A percentile compares a stretch with the other conserved stretches of the same genome.
Conservation (phyloP, 1,140 invertebrate genomes). For the Trichonephila clavipes region DNA sequence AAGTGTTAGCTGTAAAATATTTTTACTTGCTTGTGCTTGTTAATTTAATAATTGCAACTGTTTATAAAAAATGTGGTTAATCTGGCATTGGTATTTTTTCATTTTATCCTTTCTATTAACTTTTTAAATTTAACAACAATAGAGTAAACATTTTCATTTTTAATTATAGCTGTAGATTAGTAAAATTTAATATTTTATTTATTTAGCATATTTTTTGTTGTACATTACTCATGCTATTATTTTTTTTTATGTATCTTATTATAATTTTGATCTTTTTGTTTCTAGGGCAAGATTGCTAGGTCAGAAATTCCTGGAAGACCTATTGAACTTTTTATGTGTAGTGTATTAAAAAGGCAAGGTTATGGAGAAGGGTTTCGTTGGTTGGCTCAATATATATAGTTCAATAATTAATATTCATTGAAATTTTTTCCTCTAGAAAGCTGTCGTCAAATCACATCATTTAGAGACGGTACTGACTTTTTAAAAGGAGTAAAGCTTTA, state of each 20-base stretch:
- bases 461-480: conserved; percentile 48
- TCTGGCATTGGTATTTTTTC: no score
- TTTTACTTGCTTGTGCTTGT: no score
- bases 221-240: no score
- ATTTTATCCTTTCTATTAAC: no score
- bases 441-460: conserved; percentile 35
- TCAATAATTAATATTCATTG: conserved; percentile 60
- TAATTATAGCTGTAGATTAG: no score
- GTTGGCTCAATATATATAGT: conserved; percentile 95
- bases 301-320: conserved; percentile 95
- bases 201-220: no score
- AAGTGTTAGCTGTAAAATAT: no score
- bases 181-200: no score
- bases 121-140: no score
- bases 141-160: no score
- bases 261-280: not conserved
- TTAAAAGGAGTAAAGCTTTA: conserved; percentile 56
- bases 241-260: not conserved
- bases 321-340: conserved; percentile 99
- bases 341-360: conserved; percentile 98
- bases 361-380: conserved; percentile 99
- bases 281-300: conserved; percentile 93
- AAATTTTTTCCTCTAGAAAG: conserved; percentile 23
- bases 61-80: no score
- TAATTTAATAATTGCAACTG: no score